phyloP scores from a whole-genome alignment of 2,797 vertebrate genomes.

The Margarornis squamiger region DNA sequence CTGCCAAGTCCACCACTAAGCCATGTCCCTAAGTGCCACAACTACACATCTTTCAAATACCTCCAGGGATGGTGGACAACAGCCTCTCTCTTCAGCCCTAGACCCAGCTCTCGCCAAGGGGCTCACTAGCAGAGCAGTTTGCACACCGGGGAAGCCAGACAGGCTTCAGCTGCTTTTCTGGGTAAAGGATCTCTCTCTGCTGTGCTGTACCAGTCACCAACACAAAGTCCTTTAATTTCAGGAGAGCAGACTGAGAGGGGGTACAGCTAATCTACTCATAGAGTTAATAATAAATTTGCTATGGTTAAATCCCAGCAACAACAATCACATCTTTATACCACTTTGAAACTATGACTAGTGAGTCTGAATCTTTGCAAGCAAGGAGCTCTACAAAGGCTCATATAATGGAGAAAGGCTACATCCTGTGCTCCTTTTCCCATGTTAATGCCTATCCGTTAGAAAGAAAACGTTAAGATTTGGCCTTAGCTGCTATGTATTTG shows the following conservation, averaged over 20 bases:
- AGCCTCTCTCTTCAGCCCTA: background rate
- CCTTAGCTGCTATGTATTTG: background rate
- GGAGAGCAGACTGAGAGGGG: background rate
- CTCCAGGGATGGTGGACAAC: background rate
- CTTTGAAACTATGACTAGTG: background rate
- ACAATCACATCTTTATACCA: conserved; percentile 1
- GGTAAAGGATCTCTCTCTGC: background rate
- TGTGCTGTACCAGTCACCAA: background rate
- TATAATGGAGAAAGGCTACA: background rate
- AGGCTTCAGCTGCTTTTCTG: background rate
- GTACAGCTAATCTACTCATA: background rate
- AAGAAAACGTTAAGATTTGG: background rate
- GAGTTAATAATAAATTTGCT: background rate
- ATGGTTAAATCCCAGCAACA: background rate
- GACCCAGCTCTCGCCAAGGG: background rate
- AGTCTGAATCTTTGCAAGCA: background rate
- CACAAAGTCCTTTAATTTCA: background rate
- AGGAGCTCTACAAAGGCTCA: background rate
- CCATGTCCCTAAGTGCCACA: background rate
- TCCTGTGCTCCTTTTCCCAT: background rate
- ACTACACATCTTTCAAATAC: background rate
- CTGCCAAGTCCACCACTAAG: background rate
- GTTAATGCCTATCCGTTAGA: background rate
- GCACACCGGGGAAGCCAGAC: background rate
- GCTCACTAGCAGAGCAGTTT: background rate